Base-by-base conservation (phyloP, 53 echinoderm and acorn worm genomes). In the Luidia sarsii region DNA sequence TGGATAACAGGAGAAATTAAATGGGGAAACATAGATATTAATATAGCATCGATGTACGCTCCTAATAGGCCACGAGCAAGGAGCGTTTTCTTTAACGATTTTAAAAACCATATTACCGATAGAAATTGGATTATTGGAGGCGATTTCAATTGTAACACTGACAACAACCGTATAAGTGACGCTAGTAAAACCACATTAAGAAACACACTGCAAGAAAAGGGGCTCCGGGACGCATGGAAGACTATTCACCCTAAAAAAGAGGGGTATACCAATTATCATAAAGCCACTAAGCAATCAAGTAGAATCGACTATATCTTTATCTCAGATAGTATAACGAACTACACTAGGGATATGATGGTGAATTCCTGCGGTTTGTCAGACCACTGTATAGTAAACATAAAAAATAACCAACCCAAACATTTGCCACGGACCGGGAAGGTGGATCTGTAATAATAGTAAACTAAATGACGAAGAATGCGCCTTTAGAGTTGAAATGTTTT, bases 281-380 rank as follows among this genome's bases (percentile, higher is more conserved):
- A 43, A 22, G 67, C 20, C 1, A 20, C 11, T 15, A 39, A 33
- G 6, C 16, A 24, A 27, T 13, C 6, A 6, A 67, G 39, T 0
- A 67, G 67, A 22, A 67, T 67, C 23, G 67, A 67, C 22, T 67
- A 67, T 43, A 67, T 67, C 1, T 38, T 43, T 39, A 19, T 39
- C 3, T 67, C 67, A 0, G 22, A 8, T 41, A 67, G 14, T 1
- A 8, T 22, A 10, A 0, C 0, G 7, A 13, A 18, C 23, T 33
- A 5, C 24, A 10, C 43, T 3, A 7, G n/a, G 7, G 16, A 43
- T 41, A 43, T 21, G 0, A 67, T 9, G 16, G 67, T 67, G 2
- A 18, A 7, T 3, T 7, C 67, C 1, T 6, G 19, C 7, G 67
- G 67, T 18, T 33, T 67, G n/a, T 23, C 39, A 10, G 67, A 67